A percentile compares a stretch with the other conserved stretches of the same genome.
phyloP scores from a whole-genome alignment of 2,113 vertebrate genomes.

The Eulemur macaco region DNA sequence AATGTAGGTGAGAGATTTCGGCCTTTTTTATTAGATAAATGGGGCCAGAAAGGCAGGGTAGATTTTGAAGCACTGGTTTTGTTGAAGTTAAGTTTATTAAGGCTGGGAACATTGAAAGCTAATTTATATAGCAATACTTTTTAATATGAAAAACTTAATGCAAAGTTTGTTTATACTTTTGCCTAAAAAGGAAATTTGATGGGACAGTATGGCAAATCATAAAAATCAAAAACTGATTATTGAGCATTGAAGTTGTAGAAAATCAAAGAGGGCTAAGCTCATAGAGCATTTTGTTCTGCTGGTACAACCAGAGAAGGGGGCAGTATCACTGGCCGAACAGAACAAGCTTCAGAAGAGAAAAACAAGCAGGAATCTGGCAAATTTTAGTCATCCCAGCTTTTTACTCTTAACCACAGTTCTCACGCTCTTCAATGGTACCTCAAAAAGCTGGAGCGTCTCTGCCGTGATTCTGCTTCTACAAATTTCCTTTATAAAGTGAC shows the following conservation, averaged over 20 bases:
- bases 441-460: conserved; percentile 22
- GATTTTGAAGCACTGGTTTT: conserved; percentile 75
- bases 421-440: not conserved
- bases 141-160: conserved; percentile 72
- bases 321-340: not conserved
- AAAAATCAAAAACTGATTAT: conserved; percentile 40
- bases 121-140: conserved; percentile 80
- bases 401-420: not conserved
- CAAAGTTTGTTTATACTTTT: conserved; percentile 73
- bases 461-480: conserved; percentile 12
- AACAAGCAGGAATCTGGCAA: not conserved
- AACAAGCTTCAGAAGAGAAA: not conserved
- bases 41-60: conserved; percentile 75
- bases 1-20: conserved; percentile 60
- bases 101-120: conserved; percentile 67
- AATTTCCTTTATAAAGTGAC: conserved; percentile 31
- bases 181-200: conserved; percentile 52
- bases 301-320: not conserved
- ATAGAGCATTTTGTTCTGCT: conserved; percentile 48
- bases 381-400: not conserved
- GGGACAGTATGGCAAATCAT: not conserved
- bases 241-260: conserved; percentile 21
- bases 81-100: conserved; percentile 74
- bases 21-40: conserved; percentile 69
- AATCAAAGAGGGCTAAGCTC: conserved; percentile 11